Percentiles rank a stretch among this genome's conserved stretches.
Evolutionary conservation across 2,797 vertebrate genomes (phyloP).

Genomic region (Lindbergichthys nudifrons): DNA sequence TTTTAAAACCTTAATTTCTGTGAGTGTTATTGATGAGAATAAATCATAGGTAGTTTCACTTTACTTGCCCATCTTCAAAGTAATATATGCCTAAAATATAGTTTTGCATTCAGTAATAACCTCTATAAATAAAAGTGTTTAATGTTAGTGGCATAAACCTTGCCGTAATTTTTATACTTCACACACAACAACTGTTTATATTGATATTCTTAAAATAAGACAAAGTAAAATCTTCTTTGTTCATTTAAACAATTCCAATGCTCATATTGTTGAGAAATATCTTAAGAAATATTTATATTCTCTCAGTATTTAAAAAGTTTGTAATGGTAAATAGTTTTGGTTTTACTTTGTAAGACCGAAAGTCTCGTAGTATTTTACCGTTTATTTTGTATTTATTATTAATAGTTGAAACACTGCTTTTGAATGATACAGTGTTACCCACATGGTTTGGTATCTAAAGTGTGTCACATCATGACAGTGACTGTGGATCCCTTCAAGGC

Average conservation of each 20-base stretch:
- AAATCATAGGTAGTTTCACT: not conserved
- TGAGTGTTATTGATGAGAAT: not conserved
- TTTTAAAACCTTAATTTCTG: not conserved
- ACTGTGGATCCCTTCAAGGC: slow-evolving; percentile 21
- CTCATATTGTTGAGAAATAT: not conserved
- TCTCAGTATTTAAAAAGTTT: not conserved
- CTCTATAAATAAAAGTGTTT: not conserved
- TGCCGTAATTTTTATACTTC: not conserved
- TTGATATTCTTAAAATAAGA: not conserved
- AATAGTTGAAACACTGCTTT: not conserved
- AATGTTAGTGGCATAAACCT: no score
- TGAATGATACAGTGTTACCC: not conserved
- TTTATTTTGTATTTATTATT: not conserved
- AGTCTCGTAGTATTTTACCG: not conserved
- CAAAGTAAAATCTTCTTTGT: not conserved
- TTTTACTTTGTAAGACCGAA: not conserved
- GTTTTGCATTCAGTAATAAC: not conserved
- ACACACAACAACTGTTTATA: not conserved
- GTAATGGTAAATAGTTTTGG: not conserved
- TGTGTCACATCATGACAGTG: not conserved
- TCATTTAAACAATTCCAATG: not conserved
- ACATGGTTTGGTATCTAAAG: slow-evolving; percentile 8
- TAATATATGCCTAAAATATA: not conserved
- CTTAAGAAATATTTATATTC: not conserved
- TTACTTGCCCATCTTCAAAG: not conserved